phyloP scores from a whole-genome alignment of 2,113 vertebrate species.

The Silurus glanis region DNA sequence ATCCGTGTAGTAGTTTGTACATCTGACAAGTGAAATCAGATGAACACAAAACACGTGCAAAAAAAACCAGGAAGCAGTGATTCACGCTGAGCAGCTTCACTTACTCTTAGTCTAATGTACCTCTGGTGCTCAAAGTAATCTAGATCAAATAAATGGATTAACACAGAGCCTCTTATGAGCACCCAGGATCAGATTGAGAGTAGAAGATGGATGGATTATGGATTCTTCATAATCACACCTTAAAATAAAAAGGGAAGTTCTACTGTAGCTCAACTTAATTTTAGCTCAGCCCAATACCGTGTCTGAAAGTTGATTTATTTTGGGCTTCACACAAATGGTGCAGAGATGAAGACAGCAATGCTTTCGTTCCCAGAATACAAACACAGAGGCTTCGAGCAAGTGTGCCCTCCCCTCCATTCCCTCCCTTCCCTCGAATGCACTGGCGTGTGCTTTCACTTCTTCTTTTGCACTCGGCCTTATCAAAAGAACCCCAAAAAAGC shows the following conservation, averaged over 20 bases:
- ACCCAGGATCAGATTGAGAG: not conserved
- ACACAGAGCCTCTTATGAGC: not conserved
- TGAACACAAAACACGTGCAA: not conserved
- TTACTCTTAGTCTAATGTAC: not conserved
- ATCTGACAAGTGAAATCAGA: not conserved
- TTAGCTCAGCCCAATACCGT: not conserved
- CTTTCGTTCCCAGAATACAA: not conserved
- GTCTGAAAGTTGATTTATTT: not conserved
- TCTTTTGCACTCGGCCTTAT: not conserved
- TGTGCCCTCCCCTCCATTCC: not conserved
- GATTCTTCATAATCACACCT: not conserved
- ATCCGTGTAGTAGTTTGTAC: not conserved
- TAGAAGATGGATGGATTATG: not conserved
- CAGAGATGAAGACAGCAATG: not conserved
- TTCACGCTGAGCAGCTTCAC: not conserved
- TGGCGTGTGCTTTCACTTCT: conserved; percentile 27
- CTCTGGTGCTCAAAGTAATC: not conserved
- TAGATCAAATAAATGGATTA: not conserved
- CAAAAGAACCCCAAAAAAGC: not conserved
- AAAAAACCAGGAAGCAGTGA: not conserved
- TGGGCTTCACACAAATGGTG: not conserved
- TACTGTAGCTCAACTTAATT: not conserved
- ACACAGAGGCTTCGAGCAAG: not conserved
- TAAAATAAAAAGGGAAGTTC: not conserved
- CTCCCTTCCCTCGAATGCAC: not conserved